Conservation (phyloP, 2,888 invertebrate species). For the Plagodis pulveraria region DNA sequence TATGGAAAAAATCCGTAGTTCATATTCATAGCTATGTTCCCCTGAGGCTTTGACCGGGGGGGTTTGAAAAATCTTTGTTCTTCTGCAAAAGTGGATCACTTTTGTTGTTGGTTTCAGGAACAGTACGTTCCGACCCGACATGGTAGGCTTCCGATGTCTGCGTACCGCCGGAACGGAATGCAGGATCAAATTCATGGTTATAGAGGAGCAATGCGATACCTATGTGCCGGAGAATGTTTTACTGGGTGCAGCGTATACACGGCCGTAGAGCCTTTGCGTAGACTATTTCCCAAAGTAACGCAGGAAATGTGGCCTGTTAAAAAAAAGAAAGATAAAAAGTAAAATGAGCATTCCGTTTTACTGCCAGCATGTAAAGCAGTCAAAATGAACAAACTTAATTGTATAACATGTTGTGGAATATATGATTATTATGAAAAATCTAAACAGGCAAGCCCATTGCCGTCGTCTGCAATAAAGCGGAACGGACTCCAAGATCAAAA, state of each 20-base stretch:
- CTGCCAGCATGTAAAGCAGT: too few species aligned
- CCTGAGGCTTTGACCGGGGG: slow-evolving; percentile 11
- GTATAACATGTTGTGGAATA: slow-evolving; percentile 8
- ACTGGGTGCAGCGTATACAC: slow-evolving; percentile 56
- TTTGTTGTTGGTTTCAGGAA: slow-evolving; percentile 80
- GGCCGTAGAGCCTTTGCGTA: slow-evolving; percentile 61
- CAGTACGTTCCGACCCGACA: slow-evolving; percentile 73
- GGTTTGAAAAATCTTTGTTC: slow-evolving; percentile 20
- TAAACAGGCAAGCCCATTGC: slow-evolving; percentile 66
- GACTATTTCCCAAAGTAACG: slow-evolving; percentile 60
- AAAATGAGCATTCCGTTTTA: slow-evolving; percentile 11
- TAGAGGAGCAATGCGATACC: slow-evolving; percentile 67
- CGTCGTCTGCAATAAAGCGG: slow-evolving; percentile 71
- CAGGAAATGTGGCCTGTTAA: slow-evolving; percentile 63
- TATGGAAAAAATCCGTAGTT: slow-evolving; percentile 22
- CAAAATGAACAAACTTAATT: background rate
- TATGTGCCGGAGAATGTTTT: slow-evolving; percentile 55
- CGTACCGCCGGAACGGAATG: slow-evolving; percentile 71
- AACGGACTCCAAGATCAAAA: slow-evolving; percentile 77
- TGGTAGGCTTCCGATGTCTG: slow-evolving; percentile 71
- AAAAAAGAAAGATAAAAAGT: slow-evolving; percentile 61
- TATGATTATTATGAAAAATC: slow-evolving; percentile 14
- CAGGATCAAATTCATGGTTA: slow-evolving; percentile 78
- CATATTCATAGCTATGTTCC: slow-evolving; percentile 15
- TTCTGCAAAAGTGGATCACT: slow-evolving; percentile 37